Evolutionary conservation across 2,113 vertebrate species (phyloP), one percentile per base, ranked within the genome.

Genomic region (Chaenogobius annularis): DNA sequence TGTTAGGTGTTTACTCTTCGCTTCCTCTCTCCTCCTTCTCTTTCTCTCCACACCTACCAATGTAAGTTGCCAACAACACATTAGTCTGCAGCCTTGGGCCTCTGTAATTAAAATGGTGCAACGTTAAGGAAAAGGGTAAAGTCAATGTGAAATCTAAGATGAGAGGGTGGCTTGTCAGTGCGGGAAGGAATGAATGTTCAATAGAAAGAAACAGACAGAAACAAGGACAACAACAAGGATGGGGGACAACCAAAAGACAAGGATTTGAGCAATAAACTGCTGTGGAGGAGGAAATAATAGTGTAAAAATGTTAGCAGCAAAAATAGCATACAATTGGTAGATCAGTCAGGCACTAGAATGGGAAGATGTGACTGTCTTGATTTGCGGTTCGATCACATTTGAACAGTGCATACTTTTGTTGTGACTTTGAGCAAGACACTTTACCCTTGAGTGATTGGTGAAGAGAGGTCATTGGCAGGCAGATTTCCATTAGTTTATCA

Each of bases 191-290:
- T 55, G 37, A 43, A 62, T 63, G 47, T 79, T 68, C n/a, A 55
- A 79, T 75, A 69, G 74, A 26, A 79, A 74, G 44, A 61, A 81
- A 78, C 40, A 72, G 73, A 63, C 66, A 72, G 70, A 74, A 68
- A 70, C 69, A 83, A 84, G 78, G 73, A 55, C 74, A 70, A 52
- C 81, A 64, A 65, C 59, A 64, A 74, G 69, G 66, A 54, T 19
- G 0, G 62, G 23, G 73, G 13, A 31, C 20, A 58, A 69, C 19
- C 47, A 71, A 63, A 67, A 23, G 68, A 69, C 12, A 61, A 37
- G 40, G 70, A 78, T 82, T 69, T 68, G 50, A 68, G 76, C 35
- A 67, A 50, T 78, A 79, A 82, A 70, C 35, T 75, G 61, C 55
- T 54, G 61, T 46, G 44, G 69, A 65, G 50, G 58, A 40, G 23